phyloP scores from a whole-genome alignment of 2,888 invertebrate genomes.

The Stegophylla sp. region DNA sequence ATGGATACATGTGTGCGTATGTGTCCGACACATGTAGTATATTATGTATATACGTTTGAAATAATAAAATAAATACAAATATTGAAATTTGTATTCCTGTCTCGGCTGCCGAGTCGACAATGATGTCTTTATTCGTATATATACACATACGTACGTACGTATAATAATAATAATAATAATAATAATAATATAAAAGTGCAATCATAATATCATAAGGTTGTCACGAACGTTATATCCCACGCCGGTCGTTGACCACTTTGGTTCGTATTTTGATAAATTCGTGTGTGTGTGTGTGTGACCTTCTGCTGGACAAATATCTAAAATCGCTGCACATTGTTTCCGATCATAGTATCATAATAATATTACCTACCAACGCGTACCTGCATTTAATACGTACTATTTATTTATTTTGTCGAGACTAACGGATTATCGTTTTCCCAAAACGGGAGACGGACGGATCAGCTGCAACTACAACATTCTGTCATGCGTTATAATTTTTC shows the following conservation, averaged over 20 bases:
- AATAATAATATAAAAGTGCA: slow-evolving; percentile 51
- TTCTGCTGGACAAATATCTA: slow-evolving; percentile 17
- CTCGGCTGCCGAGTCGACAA: slow-evolving; percentile 49
- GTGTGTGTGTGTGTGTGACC: slow-evolving; percentile 41
- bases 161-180: slow-evolving; percentile 34
- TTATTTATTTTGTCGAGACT: neutral
- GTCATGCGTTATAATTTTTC: no score
- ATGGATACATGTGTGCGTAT: neutral
- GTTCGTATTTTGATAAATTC: slow-evolving; percentile 50
- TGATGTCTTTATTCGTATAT: slow-evolving; percentile 50
- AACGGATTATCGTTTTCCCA: no score
- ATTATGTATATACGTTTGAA: neutral
- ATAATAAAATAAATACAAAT: slow-evolving; percentile 31
- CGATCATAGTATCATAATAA: neutral
- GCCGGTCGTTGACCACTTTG: slow-evolving; percentile 58
- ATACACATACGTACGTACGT: neutral
- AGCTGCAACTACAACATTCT: no score
- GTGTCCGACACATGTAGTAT: slow-evolving; percentile 36
- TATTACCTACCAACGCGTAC: no score
- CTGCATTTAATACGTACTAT: neutral
- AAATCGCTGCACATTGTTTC: neutral
- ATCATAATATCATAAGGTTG: slow-evolving; percentile 56
- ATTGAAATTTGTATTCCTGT: slow-evolving; percentile 58
- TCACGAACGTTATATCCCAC: slow-evolving; percentile 57
- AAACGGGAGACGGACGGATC: no score